Evolutionary conservation across 2,888 invertebrate genomes (phyloP).

Genomic region (Drosophila nigricruria): DNA sequence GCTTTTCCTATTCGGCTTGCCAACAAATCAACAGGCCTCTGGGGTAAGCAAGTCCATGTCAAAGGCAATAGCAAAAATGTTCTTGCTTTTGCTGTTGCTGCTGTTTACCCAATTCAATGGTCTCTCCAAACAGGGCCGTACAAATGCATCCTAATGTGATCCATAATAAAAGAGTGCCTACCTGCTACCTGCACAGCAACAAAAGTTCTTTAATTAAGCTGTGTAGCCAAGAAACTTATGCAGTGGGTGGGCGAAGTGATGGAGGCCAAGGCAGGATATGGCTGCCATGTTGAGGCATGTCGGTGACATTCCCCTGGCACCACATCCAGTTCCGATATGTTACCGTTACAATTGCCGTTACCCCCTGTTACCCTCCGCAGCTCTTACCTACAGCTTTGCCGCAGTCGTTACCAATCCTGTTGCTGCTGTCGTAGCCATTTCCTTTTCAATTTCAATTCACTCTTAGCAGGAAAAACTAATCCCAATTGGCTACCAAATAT

Average conservation of each 20-base stretch:
- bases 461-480: constrained; percentile 63
- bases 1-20: constrained; percentile 27
- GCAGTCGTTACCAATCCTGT: constrained; percentile 25
- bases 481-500: constrained; percentile 79
- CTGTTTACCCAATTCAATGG: constrained; percentile 23
- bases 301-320: constrained; percentile 71
- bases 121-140: constrained; percentile 25
- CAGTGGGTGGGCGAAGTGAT: background rate
- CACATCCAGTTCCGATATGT: constrained; percentile 44
- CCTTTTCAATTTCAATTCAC: constrained; percentile 75
- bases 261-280: constrained; percentile 24
- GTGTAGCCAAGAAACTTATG: constrained; percentile 53
- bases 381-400: background rate
- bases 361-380: background rate
- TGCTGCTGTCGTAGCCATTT: constrained; percentile 27
- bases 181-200: constrained; percentile 7
- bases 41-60: constrained; percentile 58
- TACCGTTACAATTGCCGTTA: constrained; percentile 25
- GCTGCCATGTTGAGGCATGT: constrained; percentile 54
- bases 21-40: constrained; percentile 70
- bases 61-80: constrained; percentile 57
- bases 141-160: constrained; percentile 71
- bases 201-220: constrained; percentile 78
- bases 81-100: constrained; percentile 20
- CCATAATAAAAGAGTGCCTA: constrained; percentile 66